Base-by-base conservation (phyloP, 92 coral and sea anemone species). In the Plumapathes pennacea region DNA sequence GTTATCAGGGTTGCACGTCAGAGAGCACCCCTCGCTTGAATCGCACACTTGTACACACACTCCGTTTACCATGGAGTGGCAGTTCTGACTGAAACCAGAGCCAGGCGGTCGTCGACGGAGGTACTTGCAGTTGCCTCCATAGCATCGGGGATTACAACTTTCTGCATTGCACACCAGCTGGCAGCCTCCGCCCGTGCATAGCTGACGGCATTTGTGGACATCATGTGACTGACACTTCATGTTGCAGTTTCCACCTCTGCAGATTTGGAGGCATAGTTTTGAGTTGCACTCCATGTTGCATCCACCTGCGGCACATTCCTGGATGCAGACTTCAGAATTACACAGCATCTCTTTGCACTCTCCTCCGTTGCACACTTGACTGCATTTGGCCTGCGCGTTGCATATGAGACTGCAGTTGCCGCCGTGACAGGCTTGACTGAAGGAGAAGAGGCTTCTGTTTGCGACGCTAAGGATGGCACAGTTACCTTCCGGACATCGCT, bases 241-340 rank as follows among this genome's bases (percentile, higher is more conserved):
- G 54, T 26, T 62, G 56, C 96, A 87, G 14, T 74, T 60, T 2
- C 89, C 96, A 18, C 89, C 85, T 44, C 83, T 71, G 65, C 96
- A 87, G 40, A 87, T 77, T 31, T 87, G 96, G 19, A 80, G 72
- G 44, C 96, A 87, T 20, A 67, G 32, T 39, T 72, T 78, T 21
- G 96, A 87, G 48, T 57, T 56, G 71, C 96, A 87, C 28, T 74
- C 86, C 96, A 87, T 87, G 42, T 82, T 71, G 38, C 96, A 83
- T 10, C 78, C 82, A 26, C 96, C 96, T 19, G 90, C 64, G 6
- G 83, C 65, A 54, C 96, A 87, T 62, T 77, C 82, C 40, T 87
- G 96, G 23, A 87, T 76, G 54, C 96, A 87, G 29, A 82, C 56
- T 13, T 85, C 75, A 9, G 96, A 77, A 15, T 58, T 77, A 32